Evolutionary conservation across 2,888 invertebrate genomes (phyloP), one percentile per base, ranked within the genome.

Genomic region (Oscheius sp.): DNA sequence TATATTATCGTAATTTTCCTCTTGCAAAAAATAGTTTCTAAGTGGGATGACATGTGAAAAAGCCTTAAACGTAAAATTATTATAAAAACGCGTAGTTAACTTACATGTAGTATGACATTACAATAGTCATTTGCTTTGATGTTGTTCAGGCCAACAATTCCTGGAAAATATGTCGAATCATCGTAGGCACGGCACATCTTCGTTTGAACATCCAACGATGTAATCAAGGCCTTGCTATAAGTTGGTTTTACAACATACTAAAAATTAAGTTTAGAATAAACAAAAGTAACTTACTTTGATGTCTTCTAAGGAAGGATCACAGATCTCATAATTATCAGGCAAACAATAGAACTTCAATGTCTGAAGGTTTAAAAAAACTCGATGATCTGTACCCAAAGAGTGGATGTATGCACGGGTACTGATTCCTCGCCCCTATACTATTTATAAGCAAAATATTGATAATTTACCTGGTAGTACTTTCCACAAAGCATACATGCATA

Each of bases 101-200:
- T 88, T 88, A 93, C 94, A 90, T 95, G 95, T 65, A 99, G 89
- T 68, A 99, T 93, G 55, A 97, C 98, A 89, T 99, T 99, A 87
- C 97, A 97, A 87, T 99, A 99, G 88, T 99, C 98, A 89, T 99
- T 99, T 2, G 96, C 96, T 89, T 99, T 99, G 81, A 99, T 99
- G 87, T 99, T 99, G 87, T 99, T 99, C 57, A 99, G 90, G 0
- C 96, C 96, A 23, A 98, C 96, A 84, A 99, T 95, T 58, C 90
- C 98, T 2, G 97, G 97, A 86, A 94, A 91, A 88, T 99, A 99
- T 10, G 78, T 76, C 5, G 80, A 78, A 0, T 94, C 96, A 88
- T 98, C 96, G 76, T 95, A 95, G 0, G 98, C 96, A 84, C 97
- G 90, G 0, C 93, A 95, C 88, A 93, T 90, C 87, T 95, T 96